Evolutionary conservation across 2,888 invertebrate genomes (phyloP).

Genomic region (Eledona agricola): DNA sequence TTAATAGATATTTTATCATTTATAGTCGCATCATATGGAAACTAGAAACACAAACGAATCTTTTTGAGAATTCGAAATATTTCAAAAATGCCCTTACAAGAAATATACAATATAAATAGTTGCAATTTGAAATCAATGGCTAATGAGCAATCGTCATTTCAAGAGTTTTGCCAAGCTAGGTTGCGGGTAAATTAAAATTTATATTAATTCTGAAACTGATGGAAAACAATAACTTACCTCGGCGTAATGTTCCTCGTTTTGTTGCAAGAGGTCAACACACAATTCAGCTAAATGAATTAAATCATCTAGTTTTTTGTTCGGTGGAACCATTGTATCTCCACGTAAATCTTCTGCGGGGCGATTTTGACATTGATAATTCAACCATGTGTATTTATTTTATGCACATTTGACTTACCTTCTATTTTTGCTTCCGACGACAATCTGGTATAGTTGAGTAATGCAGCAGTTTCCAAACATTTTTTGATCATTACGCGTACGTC

Average conservation of each 20-base stretch:
- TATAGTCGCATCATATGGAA: no score
- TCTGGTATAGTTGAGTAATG: constrained; percentile 95
- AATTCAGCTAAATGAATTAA: constrained; percentile 96
- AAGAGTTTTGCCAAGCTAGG: no score
- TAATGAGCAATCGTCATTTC: no score
- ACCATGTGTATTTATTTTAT: no score
- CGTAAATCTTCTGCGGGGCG: constrained; percentile 74
- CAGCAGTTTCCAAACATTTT: constrained; percentile 97
- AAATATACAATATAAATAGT: no score
- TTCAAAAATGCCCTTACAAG: no score
- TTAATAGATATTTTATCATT: no score
- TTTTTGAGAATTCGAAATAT: no score
- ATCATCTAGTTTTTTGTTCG: constrained; percentile 93
- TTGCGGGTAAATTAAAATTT: no score
- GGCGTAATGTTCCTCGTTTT: constrained; percentile 99
- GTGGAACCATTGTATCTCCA: constrained; percentile 84
- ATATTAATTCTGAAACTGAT: no score
- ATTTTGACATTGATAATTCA: constrained; percentile 25
- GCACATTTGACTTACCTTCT: constrained; percentile 76
- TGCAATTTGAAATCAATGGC: no score
- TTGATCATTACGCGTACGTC: constrained; percentile 97
- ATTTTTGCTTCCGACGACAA: constrained; percentile 97
- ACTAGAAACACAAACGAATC: no score
- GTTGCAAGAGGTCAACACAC: constrained; percentile 97
- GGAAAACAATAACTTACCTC: constrained; percentile 87